These are phyloP conservation scores for Branchinecta lindahli DNA, from an alignment of 1,140 invertebrate genomes.

Conservation along the genomic window DNA sequence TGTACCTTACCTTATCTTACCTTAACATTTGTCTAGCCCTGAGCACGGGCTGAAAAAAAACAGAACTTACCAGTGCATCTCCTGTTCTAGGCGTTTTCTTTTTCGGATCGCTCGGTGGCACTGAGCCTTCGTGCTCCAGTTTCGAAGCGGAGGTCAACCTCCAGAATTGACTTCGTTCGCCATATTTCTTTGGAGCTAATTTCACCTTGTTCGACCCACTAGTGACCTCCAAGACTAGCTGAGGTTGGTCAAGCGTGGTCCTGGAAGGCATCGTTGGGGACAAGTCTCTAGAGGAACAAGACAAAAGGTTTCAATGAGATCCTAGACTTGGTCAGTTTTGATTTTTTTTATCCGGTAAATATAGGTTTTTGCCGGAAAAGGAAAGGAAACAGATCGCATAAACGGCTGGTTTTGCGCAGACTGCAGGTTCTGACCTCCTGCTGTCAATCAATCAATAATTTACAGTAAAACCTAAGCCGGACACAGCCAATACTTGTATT, in stretches of 20 bases:
- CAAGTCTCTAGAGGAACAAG: not conserved
- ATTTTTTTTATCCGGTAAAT: too few relatives aligned
- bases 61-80: not conserved
- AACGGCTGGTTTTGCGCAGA: too few relatives aligned
- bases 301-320: not conserved
- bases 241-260: conserved; percentile 1
- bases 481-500: too few relatives aligned
- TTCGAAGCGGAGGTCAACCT: conserved; percentile 71
- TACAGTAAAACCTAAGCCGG: too few relatives aligned
- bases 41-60: too few relatives aligned
- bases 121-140: conserved; percentile 81
- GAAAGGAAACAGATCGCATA: too few relatives aligned
- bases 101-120: conserved; percentile 38
- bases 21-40: too few relatives aligned
- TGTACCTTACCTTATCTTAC: too few relatives aligned
- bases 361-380: too few relatives aligned
- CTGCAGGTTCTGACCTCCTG: too few relatives aligned
- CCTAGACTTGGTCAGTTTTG: too few relatives aligned
- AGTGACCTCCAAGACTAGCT: conserved; percentile 61
- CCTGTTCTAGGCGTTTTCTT: conserved; percentile 19
- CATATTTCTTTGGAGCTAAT: conserved; percentile 62
- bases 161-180: conserved; percentile 86
- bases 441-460: too few relatives aligned
- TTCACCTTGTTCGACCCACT: conserved; percentile 42
- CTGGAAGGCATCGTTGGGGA: not conserved